Percentiles rank a stretch among this genome's conserved stretches.
phyloP scores from a whole-genome alignment of 1,140 invertebrate species.

The Cyclargus thomasi region DNA sequence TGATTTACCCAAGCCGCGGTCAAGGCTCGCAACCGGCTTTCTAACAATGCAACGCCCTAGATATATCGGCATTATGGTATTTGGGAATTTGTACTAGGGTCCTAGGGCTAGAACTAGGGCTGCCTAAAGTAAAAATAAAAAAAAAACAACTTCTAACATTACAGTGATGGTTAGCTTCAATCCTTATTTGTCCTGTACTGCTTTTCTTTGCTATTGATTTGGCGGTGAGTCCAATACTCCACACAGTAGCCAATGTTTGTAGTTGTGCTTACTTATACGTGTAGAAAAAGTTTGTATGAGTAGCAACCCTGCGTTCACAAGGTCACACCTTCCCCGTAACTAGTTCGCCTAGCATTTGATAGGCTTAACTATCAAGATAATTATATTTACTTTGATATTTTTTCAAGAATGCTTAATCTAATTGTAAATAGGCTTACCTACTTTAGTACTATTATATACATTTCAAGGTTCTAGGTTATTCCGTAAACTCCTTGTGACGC shows the following conservation, averaged over 20 bases:
- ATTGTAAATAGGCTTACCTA: slow-evolving; percentile 11
- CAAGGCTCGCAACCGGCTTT: slow-evolving; percentile 25
- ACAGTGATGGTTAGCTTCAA: too few relatives aligned
- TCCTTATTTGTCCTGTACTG: too few relatives aligned
- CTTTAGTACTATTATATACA: not conserved
- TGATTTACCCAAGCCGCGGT: slow-evolving; percentile 26
- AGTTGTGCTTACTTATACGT: not conserved
- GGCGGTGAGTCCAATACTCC: too few relatives aligned
- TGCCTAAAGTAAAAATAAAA: slow-evolving; percentile 14
- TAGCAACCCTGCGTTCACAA: not conserved
- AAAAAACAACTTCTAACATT: not conserved
- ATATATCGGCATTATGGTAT: slow-evolving; percentile 32
- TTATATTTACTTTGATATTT: slow-evolving; percentile 12
- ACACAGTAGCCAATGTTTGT: too few relatives aligned
- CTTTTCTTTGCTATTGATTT: too few relatives aligned
- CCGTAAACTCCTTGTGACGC: not conserved
- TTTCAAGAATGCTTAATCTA: slow-evolving; percentile 2
- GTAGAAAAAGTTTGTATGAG: not conserved
- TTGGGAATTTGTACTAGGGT: slow-evolving; percentile 27
- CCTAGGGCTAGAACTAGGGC: slow-evolving; percentile 23
- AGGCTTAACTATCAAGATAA: slow-evolving; percentile 7
- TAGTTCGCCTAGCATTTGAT: not conserved
- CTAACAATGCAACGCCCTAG: slow-evolving; percentile 33
- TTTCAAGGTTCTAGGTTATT: not conserved
- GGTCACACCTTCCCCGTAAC: not conserved